phyloP scores from a whole-genome alignment of 2,113 vertebrate species.

The Suricata suricatta region DNA sequence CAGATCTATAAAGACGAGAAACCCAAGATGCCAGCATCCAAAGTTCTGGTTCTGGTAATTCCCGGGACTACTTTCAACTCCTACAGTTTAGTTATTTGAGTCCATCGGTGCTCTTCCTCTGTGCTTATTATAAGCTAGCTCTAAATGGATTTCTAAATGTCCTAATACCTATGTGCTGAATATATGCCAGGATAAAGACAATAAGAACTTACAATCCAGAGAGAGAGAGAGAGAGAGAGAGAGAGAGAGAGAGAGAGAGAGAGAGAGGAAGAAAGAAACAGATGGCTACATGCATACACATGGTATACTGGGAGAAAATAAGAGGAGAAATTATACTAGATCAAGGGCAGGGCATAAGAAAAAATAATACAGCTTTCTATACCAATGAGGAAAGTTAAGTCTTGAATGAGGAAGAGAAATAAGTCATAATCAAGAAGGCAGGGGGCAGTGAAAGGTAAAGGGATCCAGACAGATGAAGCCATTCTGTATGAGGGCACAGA shows the following conservation, averaged over 20 bases:
- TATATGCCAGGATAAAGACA: background rate
- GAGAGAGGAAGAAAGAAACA: background rate
- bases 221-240: background rate
- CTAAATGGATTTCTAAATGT: background rate
- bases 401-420: background rate
- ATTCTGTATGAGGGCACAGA: background rate
- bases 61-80: background rate
- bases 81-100: background rate
- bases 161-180: background rate
- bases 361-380: background rate
- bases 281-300: background rate
- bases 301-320: background rate
- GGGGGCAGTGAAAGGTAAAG: background rate
- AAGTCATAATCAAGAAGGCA: background rate
- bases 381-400: background rate
- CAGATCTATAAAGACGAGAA: background rate
- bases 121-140: background rate
- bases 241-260: background rate
- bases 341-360: background rate
- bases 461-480: background rate
- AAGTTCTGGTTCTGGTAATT: background rate
- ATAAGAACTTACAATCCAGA: background rate
- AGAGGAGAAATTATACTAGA: background rate
- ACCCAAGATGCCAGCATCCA: background rate
- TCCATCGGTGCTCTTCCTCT: background rate